These are phyloP conservation scores for Salvator merianae DNA, from an alignment of 2,113 vertebrate species.

Conservation along the genomic window DNA sequence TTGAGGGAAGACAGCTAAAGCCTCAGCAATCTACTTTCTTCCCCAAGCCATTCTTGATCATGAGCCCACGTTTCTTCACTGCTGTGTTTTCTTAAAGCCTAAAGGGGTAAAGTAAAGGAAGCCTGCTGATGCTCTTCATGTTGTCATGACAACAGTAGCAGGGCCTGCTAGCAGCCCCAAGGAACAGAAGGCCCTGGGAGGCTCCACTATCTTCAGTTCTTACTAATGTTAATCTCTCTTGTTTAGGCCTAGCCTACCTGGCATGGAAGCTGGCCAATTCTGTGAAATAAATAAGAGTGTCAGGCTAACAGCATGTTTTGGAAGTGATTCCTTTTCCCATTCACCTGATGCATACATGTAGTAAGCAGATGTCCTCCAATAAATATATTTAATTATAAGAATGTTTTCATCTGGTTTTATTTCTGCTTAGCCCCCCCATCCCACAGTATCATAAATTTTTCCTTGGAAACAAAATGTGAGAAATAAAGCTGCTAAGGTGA, in stretches of 20 bases:
- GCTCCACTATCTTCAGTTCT: background rate
- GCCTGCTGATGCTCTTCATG: slow-evolving; percentile 44
- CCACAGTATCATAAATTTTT: background rate
- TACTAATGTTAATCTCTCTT: fast-evolving
- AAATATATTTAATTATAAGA: background rate
- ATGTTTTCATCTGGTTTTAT: slow-evolving; percentile 4
- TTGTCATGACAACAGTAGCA: slow-evolving; percentile 46
- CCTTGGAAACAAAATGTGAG: background rate
- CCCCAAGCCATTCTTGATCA: background rate
- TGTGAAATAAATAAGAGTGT: slow-evolving; percentile 33
- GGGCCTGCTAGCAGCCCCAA: slow-evolving; percentile 17
- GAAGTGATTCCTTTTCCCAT: slow-evolving; percentile 21
- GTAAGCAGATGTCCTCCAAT: background rate
- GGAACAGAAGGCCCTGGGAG: background rate
- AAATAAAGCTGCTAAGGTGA: background rate
- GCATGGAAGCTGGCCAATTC: background rate
- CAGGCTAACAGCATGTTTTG: slow-evolving; percentile 52
- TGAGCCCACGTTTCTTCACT: background rate
- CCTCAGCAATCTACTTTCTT: background rate
- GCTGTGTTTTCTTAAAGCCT: slow-evolving; percentile 23
- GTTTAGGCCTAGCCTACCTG: background rate
- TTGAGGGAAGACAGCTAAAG: background rate
- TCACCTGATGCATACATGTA: background rate
- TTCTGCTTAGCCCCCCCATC: slow-evolving; percentile 10
- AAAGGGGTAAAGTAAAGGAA: slow-evolving; percentile 1